Evolutionary conservation across 2,113 vertebrate genomes (phyloP).

Genomic region (Chrysemys picta): DNA sequence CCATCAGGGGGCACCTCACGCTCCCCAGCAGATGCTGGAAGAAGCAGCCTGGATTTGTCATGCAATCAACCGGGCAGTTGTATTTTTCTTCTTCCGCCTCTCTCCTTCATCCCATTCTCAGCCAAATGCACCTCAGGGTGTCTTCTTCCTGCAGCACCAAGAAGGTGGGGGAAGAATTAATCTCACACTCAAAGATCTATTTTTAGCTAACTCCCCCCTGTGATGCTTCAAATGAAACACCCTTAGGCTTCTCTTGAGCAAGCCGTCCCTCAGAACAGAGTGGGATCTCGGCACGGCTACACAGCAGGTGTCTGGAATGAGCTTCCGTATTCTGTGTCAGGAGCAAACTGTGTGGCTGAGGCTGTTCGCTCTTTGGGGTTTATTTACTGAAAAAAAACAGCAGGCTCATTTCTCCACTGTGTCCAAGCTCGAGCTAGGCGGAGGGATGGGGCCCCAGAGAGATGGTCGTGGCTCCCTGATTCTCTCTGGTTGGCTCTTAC

Average conservation of each 20-base stretch:
- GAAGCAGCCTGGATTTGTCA: not conserved
- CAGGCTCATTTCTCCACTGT: not conserved
- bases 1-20: not conserved
- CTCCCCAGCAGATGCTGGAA: not conserved
- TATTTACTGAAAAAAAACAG: not conserved
- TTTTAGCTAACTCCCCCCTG: not conserved
- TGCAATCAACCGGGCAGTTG: too few relatives aligned
- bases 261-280: not conserved
- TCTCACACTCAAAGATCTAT: not conserved
- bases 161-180: not conserved
- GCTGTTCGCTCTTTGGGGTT: not conserved
- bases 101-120: not conserved
- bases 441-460: not conserved
- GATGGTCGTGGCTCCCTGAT: not conserved
- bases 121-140: not conserved
- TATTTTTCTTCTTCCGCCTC: not conserved
- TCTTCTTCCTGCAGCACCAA: not conserved
- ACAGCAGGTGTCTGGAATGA: not conserved
- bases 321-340: not conserved
- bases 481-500: not conserved
- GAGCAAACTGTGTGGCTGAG: not conserved
- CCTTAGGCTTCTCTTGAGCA: not conserved
- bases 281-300: not conserved
- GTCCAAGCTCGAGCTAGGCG: too few relatives aligned
- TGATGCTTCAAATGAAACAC: not conserved